phyloP scores from a whole-genome alignment of 2,113 vertebrate genomes.

The Brachionichthys hirsutus region DNA sequence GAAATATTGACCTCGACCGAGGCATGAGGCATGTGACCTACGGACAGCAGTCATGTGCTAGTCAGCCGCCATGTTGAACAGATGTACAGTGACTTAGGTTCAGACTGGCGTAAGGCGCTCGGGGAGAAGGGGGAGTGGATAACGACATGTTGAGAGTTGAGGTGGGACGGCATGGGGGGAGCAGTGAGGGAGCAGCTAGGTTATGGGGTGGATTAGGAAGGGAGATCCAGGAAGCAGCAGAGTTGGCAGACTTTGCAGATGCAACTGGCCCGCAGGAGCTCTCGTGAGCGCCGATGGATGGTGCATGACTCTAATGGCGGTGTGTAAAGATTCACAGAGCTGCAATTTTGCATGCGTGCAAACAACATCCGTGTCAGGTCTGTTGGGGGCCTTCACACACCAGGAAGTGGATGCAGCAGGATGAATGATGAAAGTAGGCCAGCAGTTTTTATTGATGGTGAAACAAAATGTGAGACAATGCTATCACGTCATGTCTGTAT shows the following conservation, averaged over 20 bases:
- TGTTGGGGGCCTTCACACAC: conserved; percentile 26
- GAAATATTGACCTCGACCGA: conserved; percentile 32
- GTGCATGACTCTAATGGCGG: conserved; percentile 50
- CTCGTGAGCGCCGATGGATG: conserved; percentile 37
- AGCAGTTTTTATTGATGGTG: background rate
- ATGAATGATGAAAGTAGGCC: conserved; percentile 9
- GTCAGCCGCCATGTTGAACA: conserved; percentile 71
- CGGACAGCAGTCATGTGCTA: conserved; percentile 53
- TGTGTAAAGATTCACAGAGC: conserved; percentile 56
- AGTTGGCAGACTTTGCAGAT: conserved; percentile 65
- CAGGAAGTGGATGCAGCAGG: conserved; percentile 6
- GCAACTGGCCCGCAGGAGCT: conserved; percentile 48
- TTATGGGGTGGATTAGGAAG: conserved; percentile 42
- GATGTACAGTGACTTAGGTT: conserved; percentile 73
- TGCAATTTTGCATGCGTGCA: conserved; percentile 61
- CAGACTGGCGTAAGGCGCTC: conserved; percentile 59
- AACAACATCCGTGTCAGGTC: conserved; percentile 46
- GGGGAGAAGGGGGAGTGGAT: conserved; percentile 38
- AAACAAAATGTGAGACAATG: conserved; percentile 5
- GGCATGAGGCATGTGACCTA: background rate
- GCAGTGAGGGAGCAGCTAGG: conserved; percentile 5
- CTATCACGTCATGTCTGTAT: too few relatives aligned
- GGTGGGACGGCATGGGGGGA: conserved; percentile 30
- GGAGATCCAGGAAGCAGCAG: conserved; percentile 32
- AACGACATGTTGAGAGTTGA: conserved; percentile 47